Conservation (phyloP, 2,888 invertebrate species). For the Drosophila koepferae region DNA sequence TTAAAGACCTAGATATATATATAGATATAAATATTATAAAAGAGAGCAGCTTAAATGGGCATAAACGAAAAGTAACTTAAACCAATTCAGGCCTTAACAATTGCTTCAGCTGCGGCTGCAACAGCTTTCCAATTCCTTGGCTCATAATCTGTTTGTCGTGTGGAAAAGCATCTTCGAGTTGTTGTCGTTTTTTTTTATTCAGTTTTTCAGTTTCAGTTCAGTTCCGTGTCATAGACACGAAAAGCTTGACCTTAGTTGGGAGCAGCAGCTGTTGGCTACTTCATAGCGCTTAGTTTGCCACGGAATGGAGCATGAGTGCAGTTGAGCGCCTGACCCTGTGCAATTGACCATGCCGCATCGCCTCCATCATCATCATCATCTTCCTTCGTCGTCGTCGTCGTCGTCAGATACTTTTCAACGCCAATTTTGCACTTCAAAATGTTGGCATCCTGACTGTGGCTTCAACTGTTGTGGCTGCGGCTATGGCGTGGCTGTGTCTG, state of each 20-base stretch:
- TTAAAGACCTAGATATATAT: background rate
- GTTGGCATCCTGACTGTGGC: constrained; percentile 46
- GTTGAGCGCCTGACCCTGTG: constrained; percentile 58
- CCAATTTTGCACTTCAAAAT: constrained; percentile 76
- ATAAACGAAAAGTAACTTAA: background rate
- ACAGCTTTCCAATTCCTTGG: constrained; percentile 3
- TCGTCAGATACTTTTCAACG: constrained; percentile 78
- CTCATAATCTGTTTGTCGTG: constrained; percentile 41
- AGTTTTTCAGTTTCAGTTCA: background rate
- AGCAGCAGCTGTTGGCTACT: constrained; percentile 41
- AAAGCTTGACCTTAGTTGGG: constrained; percentile 65
- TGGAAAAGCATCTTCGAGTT: constrained; percentile 24
- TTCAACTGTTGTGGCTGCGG: constrained; percentile 16
- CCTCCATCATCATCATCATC: constrained; percentile 12
- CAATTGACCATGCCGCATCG: constrained; percentile 72
- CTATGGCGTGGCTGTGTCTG: background rate
- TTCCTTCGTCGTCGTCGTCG: constrained; percentile 19
- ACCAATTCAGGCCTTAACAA: constrained; percentile 3
- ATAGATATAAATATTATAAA: background rate
- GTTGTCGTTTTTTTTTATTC: constrained; percentile 8
- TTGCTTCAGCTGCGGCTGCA: background rate
- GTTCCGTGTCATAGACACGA: constrained; percentile 29
- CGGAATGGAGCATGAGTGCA: constrained; percentile 25
- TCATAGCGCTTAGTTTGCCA: constrained; percentile 70
- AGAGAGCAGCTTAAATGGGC: constrained; percentile 9